Evolutionary conservation across 2,113 vertebrate genomes (phyloP).

Genomic region (Geococcyx californianus): DNA sequence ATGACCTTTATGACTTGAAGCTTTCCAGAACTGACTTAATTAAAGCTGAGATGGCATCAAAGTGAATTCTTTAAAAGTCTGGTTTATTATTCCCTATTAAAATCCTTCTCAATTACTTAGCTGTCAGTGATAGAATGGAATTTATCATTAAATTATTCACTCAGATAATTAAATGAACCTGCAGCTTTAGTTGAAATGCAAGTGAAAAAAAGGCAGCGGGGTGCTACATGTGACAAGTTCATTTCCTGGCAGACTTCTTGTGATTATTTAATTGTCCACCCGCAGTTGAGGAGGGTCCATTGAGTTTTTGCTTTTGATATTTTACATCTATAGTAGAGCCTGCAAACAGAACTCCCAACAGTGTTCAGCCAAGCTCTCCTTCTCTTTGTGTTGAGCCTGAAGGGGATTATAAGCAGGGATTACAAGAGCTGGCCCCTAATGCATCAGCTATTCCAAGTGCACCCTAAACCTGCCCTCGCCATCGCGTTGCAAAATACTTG

Average conservation of each 20-base stretch:
- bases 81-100: conserved; percentile 31
- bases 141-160: conserved; percentile 24
- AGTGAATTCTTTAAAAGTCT: background rate
- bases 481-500: background rate
- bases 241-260: background rate
- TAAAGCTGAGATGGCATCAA: background rate
- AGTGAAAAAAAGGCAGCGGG: background rate
- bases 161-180: conserved; percentile 46
- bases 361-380: background rate
- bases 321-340: background rate
- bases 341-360: background rate
- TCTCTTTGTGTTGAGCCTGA: background rate
- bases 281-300: background rate
- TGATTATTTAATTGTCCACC: background rate
- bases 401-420: background rate
- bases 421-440: background rate
- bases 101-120: conserved; percentile 24
- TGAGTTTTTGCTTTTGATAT: background rate
- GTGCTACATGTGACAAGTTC: background rate
- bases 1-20: conserved; percentile 21
- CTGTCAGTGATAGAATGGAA: background rate
- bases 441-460: background rate
- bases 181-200: background rate
- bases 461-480: background rate
- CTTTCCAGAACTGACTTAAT: conserved; percentile 33